phyloP scores from a whole-genome alignment of 30 jellyfish, hydroid and myxozoan species.

The Mastigias papua region DNA sequence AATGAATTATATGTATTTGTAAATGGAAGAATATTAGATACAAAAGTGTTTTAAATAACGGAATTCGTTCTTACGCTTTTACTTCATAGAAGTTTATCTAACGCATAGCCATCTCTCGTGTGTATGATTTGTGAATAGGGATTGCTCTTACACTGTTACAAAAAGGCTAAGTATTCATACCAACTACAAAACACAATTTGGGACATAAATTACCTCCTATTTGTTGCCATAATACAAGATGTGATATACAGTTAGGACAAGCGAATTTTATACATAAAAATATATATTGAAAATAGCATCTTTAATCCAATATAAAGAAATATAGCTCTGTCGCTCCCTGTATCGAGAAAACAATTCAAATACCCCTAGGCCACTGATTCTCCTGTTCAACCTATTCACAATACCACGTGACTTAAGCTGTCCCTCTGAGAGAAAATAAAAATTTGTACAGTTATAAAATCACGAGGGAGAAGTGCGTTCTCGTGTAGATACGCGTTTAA shows the following conservation, averaged over 20 bases:
- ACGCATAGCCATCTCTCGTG: neutral
- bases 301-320: slow-evolving; percentile 71
- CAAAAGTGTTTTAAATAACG: slow-evolving; percentile 23
- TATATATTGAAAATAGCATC: slow-evolving; percentile 55
- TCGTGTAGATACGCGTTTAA: slow-evolving; percentile 41
- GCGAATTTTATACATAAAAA: slow-evolving; percentile 79
- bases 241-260: slow-evolving; percentile 85
- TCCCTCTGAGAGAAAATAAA: slow-evolving; percentile 76
- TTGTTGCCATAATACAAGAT: slow-evolving; percentile 73
- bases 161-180: slow-evolving; percentile 70
- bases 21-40: slow-evolving; percentile 20
- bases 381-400: slow-evolving; percentile 58
- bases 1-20: slow-evolving; percentile 19
- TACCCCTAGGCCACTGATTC: slow-evolving; percentile 30
- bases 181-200: slow-evolving; percentile 68
- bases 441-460: slow-evolving; percentile 81
- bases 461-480: slow-evolving; percentile 79
- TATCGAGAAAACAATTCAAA: slow-evolving; percentile 48
- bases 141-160: slow-evolving; percentile 30
- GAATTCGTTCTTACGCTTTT: neutral
- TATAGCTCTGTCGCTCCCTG: slow-evolving; percentile 75
- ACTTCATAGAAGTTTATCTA: slow-evolving; percentile 36
- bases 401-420: slow-evolving; percentile 66
- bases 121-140: neutral
- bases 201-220: slow-evolving; percentile 65